Evolutionary conservation across 2,888 invertebrate species (phyloP), one percentile per base, ranked within the genome.

Genomic region (Entomobrya multifasciata): DNA sequence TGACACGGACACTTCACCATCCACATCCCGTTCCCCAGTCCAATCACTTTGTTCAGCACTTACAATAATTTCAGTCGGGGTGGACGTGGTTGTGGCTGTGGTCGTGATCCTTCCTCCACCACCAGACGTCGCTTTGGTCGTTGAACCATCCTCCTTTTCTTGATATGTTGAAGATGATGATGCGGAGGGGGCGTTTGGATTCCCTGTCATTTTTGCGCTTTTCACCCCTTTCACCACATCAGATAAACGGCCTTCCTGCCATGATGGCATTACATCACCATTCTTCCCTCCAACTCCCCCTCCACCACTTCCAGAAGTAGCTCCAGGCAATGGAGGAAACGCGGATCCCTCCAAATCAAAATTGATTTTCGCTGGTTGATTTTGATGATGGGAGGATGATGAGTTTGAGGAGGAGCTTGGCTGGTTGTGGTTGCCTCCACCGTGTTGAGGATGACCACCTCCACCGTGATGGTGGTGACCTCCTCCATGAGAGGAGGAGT

Each of bases 271-370:
- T 70, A 89, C 88, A 77, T 90, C 90, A 41, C 90, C 91, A 78
- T 90, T 90, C 80, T 90, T 90, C 6, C 87, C 88, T 36, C 36
- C 36, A 36, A 8, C 36, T n/a, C n/a, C n/a, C n/a, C n/a, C n/a
- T n/a, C n/a, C n/a, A n/a, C n/a, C n/a, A n/a, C n/a, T n/a, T n/a
- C n/a, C n/a, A n/a, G n/a, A n/a, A n/a, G n/a, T n/a, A n/a, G 94
- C 93, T 92, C 96, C 96, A 88, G 96, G 96, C 92, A 96, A 93
- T 86, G 96, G 96, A 89, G 96, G 96, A 92, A 96, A 96, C 80
- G 96, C 95, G 78, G 95, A 94, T 86, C 95, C 95, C 92, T 96
- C 96, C 91, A 96, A 93, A 93, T 96, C 96, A 93, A 96, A 96
- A 92, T 95, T 90, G 13, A 88, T 89, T 70, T 88, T 17, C 22